Conservation (phyloP, 2,888 invertebrate genomes). For the Rotaria magnacalcarata region DNA sequence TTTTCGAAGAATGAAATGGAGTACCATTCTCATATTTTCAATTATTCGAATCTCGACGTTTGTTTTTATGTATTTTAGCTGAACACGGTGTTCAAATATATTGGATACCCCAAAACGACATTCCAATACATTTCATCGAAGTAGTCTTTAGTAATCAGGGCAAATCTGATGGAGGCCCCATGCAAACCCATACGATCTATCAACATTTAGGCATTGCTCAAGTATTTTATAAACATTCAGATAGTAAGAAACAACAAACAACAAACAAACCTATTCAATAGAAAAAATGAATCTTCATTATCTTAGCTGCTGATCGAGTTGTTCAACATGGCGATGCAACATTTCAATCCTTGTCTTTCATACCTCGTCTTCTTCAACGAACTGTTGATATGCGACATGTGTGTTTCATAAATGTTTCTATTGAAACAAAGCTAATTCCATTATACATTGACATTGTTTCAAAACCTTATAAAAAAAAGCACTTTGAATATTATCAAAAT, state of each 20-base stretch:
- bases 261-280: neutral
- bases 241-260: neutral
- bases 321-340: neutral
- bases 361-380: neutral
- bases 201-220: conserved; percentile 10
- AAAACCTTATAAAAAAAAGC: neutral
- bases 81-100: neutral
- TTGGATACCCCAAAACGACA: neutral
- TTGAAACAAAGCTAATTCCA: neutral
- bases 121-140: neutral
- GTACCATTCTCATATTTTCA: too few species aligned
- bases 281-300: neutral
- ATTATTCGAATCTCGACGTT: too few species aligned
- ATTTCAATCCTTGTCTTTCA: neutral
- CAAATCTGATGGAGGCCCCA: neutral
- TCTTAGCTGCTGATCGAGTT: neutral
- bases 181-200: neutral
- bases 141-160: conserved; percentile 16
- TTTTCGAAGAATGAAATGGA: too few species aligned
- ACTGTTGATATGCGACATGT: neutral
- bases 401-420: neutral
- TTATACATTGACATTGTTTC: conserved; percentile 25
- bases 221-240: neutral
- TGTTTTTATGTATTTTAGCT: neutral
- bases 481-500: neutral